Conservation (phyloP, 2,113 vertebrate species). For the Hiodon tergisus region DNA sequence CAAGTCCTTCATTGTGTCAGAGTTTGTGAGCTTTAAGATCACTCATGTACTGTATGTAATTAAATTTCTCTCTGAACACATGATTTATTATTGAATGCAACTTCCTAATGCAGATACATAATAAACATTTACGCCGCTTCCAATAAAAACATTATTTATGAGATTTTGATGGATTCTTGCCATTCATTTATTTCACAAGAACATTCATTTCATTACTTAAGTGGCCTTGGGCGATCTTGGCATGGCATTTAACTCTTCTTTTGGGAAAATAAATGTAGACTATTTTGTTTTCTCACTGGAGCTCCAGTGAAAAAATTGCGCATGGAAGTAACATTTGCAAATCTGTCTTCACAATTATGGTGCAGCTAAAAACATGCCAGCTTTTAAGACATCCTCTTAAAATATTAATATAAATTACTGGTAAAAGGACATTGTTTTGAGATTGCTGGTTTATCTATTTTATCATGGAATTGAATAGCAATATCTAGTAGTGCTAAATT, state of each 20-base stretch:
- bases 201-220: slow-evolving; percentile 16
- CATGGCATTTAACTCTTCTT: slow-evolving; percentile 7
- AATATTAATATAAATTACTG: no score
- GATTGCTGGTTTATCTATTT: no score
- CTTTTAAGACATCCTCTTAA: neutral
- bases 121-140: slow-evolving; percentile 20
- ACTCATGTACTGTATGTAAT: slow-evolving; percentile 11
- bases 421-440: no score
- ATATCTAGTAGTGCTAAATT: neutral
- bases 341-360: neutral
- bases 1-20: neutral
- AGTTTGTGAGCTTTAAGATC: slow-evolving; percentile 3
- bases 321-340: neutral
- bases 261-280: neutral
- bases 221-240: neutral
- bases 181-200: slow-evolving; percentile 17
- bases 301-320: neutral
- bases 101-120: slow-evolving; percentile 11
- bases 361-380: neutral
- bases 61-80: slow-evolving; percentile 3
- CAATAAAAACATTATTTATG: slow-evolving; percentile 19
- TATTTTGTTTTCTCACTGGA: neutral
- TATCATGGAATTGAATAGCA: no score
- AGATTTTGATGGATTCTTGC: slow-evolving; percentile 15
- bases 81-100: slow-evolving; percentile 17